Percentiles rank a stretch among this genome's conserved stretches.
Evolutionary conservation across 2,113 vertebrate species (phyloP).

Genomic region (Solea senegalensis): DNA sequence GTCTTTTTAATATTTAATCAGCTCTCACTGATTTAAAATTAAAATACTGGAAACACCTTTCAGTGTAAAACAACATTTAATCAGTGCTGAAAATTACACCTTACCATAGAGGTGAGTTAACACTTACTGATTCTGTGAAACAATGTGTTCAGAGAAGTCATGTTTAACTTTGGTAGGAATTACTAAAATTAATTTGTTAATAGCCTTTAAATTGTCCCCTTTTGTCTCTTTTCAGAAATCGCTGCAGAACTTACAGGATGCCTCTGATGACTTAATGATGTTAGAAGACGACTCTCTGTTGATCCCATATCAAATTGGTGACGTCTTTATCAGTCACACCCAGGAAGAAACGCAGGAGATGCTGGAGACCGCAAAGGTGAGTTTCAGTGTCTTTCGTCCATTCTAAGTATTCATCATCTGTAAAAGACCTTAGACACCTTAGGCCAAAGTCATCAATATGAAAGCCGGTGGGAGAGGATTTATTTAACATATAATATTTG

Average conservation of each 20-base stretch:
- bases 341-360: conserved; percentile 96
- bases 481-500: not conserved
- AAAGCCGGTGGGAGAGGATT: not conserved
- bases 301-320: conserved; percentile 95
- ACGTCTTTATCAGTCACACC: conserved; percentile 94
- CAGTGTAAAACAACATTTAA: not conserved
- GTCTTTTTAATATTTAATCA: not conserved
- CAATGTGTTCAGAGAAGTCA: conserved; percentile 1
- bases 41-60: no score
- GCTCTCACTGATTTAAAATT: not conserved
- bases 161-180: not conserved
- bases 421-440: not conserved
- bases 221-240: conserved; percentile 84
- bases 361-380: conserved; percentile 94
- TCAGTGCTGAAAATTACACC: not conserved
- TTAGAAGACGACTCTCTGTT: conserved; percentile 87
- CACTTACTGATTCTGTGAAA: no score
- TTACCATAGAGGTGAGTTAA: not conserved
- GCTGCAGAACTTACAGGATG: conserved; percentile 94
- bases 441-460: not conserved
- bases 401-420: not conserved
- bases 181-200: not conserved
- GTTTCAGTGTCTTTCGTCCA: not conserved
- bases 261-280: conserved; percentile 94
- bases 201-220: not conserved